These are phyloP conservation scores for Homalodisca vitripennis DNA, from an alignment of 1,140 invertebrate species.

Conservation along the genomic window DNA sequence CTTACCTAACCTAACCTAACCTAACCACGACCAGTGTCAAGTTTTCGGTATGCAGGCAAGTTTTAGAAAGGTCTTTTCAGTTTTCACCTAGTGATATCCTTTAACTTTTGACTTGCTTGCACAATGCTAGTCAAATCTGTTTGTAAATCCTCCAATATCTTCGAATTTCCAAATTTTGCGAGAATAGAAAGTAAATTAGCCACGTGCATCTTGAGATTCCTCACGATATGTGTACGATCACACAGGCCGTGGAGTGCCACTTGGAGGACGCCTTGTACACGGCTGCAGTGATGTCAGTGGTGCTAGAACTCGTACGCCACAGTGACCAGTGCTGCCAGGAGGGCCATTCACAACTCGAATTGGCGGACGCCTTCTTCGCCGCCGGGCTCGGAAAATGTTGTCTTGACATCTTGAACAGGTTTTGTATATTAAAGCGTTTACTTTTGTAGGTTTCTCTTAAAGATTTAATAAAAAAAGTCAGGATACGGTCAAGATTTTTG, in stretches of 20 bases:
- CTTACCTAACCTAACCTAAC: no score
- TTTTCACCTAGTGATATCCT: no score
- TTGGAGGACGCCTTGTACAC: conserved; percentile 32
- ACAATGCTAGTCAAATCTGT: no score
- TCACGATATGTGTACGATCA: no score
- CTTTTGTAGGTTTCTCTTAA: background rate
- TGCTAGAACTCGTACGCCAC: conserved; percentile 35
- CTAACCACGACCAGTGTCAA: no score
- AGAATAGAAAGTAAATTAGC: no score
- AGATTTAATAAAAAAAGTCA: background rate
- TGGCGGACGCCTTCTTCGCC: conserved; percentile 32
- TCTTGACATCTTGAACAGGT: conserved; percentile 32
- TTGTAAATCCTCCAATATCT: no score
- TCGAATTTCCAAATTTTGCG: no score
- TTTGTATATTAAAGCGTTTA: background rate
- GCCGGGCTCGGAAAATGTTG: conserved; percentile 25
- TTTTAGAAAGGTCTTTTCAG: no score
- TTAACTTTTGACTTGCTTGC: no score
- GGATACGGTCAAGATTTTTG: background rate
- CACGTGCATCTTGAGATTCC: no score
- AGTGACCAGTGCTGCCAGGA: conserved; percentile 34
- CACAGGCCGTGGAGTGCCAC: conserved; percentile 36
- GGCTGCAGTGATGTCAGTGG: conserved; percentile 31
- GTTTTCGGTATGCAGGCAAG: no score
- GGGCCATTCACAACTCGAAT: conserved; percentile 9